Percentiles rank a stretch among this genome's conserved stretches.
Evolutionary conservation across 2,888 invertebrate genomes (phyloP).

Genomic region (Dasysyrphus albostriatus): DNA sequence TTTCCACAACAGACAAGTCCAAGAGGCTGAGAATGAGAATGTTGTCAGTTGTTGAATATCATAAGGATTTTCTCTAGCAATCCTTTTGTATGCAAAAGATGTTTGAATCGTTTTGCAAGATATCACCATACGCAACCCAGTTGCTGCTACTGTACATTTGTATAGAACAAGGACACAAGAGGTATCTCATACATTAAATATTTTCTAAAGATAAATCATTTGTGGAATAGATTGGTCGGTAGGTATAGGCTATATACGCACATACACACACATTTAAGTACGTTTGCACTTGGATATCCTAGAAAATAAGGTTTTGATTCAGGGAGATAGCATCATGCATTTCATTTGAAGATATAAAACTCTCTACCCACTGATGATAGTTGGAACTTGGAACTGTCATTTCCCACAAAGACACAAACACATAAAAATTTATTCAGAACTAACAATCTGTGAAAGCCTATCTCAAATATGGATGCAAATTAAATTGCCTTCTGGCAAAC

Average conservation of each 20-base stretch:
- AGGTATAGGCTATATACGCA: conserved; percentile 18
- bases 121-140: conserved; percentile 51
- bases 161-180: background rate
- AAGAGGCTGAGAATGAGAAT: conserved; percentile 20
- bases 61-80: conserved; percentile 63
- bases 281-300: conserved; percentile 57
- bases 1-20: conserved; percentile 32
- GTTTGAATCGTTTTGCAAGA: conserved; percentile 30
- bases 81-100: conserved; percentile 70
- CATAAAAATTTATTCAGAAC: background rate
- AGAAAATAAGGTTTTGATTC: background rate
- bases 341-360: conserved; percentile 44
- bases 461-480: conserved; percentile 66
- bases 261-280: conserved; percentile 16
- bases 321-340: conserved; percentile 47
- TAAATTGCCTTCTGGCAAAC: conserved; percentile 73
- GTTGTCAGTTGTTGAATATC: conserved; percentile 51
- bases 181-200: conserved; percentile 73
- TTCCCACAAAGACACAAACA: background rate
- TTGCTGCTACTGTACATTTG: conserved; percentile 15
- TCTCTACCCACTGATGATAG: background rate
- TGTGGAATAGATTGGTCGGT: conserved; percentile 67
- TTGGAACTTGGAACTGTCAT: conserved; percentile 36
- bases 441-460: conserved; percentile 29
- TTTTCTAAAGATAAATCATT: conserved; percentile 75